Conservation (phyloP, 1,140 invertebrate genomes). For the Drosophila lini region DNA sequence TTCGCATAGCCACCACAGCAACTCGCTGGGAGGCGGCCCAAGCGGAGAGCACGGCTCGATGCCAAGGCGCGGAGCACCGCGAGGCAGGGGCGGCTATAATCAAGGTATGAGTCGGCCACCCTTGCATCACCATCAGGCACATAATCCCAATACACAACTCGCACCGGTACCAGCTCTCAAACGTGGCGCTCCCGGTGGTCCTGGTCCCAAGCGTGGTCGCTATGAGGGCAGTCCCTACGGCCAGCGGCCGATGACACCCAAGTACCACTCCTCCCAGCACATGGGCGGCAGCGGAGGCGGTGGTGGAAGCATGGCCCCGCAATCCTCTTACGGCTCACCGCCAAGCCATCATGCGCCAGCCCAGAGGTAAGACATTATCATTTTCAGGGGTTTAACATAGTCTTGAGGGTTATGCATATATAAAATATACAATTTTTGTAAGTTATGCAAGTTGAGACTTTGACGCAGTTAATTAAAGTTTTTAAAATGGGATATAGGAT, state of each 20-base stretch:
- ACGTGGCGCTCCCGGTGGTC: constrained; percentile 82
- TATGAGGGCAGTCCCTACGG: constrained; percentile 81
- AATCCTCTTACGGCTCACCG: constrained; percentile 68
- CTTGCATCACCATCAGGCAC: constrained; percentile 77
- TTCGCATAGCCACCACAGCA: constrained; percentile 59
- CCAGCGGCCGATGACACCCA: constrained; percentile 78
- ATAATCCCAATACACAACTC: constrained; percentile 83
- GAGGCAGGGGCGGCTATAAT: constrained; percentile 79
- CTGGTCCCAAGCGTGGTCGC: constrained; percentile 80
- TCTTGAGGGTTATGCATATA: constrained; percentile 2
- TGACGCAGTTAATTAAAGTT: constrained; percentile 13
- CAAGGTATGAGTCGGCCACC: constrained; percentile 81
- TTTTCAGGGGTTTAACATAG: background rate
- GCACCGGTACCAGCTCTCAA: constrained; percentile 82
- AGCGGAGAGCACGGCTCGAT: constrained; percentile 67
- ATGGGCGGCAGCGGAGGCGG: constrained; percentile 53
- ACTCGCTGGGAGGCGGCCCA: constrained; percentile 67
- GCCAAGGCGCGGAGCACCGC: constrained; percentile 72
- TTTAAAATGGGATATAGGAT: background rate
- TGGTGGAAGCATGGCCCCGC: constrained; percentile 49
- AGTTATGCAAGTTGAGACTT: background rate
- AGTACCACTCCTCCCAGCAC: constrained; percentile 75
- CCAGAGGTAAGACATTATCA: constrained; percentile 62
- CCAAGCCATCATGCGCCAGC: constrained; percentile 70
- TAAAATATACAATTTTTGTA: constrained; percentile 2